phyloP scores from a whole-genome alignment of 2,888 invertebrate species.

The Oscheius onirici region DNA sequence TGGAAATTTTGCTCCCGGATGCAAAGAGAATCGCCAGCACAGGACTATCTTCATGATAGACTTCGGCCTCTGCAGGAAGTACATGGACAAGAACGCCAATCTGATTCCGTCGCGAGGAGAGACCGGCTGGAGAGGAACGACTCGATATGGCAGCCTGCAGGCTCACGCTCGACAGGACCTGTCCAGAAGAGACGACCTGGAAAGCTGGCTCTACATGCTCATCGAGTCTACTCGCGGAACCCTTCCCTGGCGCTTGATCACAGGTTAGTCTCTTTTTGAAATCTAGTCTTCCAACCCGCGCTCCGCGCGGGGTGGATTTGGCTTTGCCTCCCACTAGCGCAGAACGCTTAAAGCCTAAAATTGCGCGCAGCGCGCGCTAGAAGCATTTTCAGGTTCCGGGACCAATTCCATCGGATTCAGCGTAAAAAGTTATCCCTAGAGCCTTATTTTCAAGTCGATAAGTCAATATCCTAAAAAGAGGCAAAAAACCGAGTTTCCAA shows the following conservation, averaged over 20 bases:
- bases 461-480: too few relatives aligned
- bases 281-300: too few relatives aligned
- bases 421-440: not conserved
- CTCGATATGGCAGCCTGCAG: slow-evolving; percentile 57
- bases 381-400: not conserved
- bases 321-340: too few relatives aligned
- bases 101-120: slow-evolving; percentile 53
- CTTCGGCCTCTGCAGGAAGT: slow-evolving; percentile 57
- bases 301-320: too few relatives aligned
- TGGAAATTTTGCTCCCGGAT: slow-evolving; percentile 64
- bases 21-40: slow-evolving; percentile 44
- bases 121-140: slow-evolving; percentile 65
- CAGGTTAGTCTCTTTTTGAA: slow-evolving; percentile 41
- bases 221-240: slow-evolving; percentile 58
- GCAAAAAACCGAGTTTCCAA: too few relatives aligned
- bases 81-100: slow-evolving; percentile 49
- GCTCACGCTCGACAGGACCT: slow-evolving; percentile 40
- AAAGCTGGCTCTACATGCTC: slow-evolving; percentile 62
- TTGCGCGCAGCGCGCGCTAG: too few relatives aligned
- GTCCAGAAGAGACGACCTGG: slow-evolving; percentile 49
- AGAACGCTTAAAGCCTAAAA: too few relatives aligned
- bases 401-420: too few relatives aligned
- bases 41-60: slow-evolving; percentile 55
- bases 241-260: slow-evolving; percentile 59
- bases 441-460: not conserved